Evolutionary conservation across 2,797 vertebrate species (phyloP), one percentile per base, ranked within the genome.

Genomic region (Champsocephalus esox): DNA sequence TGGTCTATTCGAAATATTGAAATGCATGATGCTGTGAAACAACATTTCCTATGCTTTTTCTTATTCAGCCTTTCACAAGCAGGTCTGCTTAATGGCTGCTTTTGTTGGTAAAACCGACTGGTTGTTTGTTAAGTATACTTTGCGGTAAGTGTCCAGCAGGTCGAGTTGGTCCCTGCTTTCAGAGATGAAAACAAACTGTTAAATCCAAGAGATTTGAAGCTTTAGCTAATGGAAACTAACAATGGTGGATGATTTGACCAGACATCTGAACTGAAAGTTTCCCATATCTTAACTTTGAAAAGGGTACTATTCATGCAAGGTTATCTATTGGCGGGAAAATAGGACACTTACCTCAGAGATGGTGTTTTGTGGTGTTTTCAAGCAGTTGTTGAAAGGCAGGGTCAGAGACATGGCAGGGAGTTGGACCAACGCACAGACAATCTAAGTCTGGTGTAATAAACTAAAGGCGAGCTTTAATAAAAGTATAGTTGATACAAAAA

Each of bases 71-170:
- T 64, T 28, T 50, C 60, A 17, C 81, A 79, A 77, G 70, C 45
- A 51, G 13, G 38, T 44, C 65, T 8, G 56, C 32, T 62, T 64
- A 75, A 84, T 67, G 66, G 50, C 28, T 66, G 73, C 67, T 73
- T 83, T 75, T 88, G 71, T 80, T 79, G 77, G 50, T 70, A 65
- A 60, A 75, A 73, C n/a, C 3, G 0, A 19, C 43, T 17, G 65
- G 78, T 87, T 83, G 70, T 62, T 87, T 86, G 79, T 70, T 21
- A 82, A 86, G 81, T 57, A 69, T 49, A 32, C 58, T 88, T 80
- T 77, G 68, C 84, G 77, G 84, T 81, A 86, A 89, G 79, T 86
- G 79, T 60, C 0, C 5, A 70, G 73, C 73, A 81, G 46, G 79
- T 50, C 1, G 3, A 59, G 55, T 48, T 21, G 52, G 28, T 77